Conservation (phyloP, 1,140 invertebrate genomes). For the Idris sp. region DNA sequence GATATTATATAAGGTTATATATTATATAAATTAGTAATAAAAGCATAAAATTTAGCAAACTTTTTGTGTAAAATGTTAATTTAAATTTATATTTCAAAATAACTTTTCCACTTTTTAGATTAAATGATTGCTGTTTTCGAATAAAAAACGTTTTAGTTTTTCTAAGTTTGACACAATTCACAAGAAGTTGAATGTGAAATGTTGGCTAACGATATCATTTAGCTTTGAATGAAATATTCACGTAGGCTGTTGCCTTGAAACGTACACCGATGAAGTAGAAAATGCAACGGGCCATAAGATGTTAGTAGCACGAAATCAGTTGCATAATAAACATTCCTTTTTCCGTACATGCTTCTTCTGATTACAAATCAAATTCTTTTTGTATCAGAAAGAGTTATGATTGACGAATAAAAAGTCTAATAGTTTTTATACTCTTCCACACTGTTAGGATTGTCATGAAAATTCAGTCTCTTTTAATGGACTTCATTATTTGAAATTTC, state of each 20-base stretch:
- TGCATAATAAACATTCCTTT: conserved; percentile 51
- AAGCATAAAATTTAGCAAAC: too few relatives aligned
- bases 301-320: conserved; percentile 44
- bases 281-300: conserved; percentile 32
- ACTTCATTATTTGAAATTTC: too few relatives aligned
- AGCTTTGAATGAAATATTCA: conserved; percentile 29
- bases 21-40: too few relatives aligned
- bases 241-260: conserved; percentile 48
- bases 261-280: conserved; percentile 25
- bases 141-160: too few relatives aligned
- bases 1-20: too few relatives aligned
- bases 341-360: conserved; percentile 40
- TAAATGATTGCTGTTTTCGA: too few relatives aligned
- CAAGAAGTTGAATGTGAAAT: not conserved
- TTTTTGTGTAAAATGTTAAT: too few relatives aligned
- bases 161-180: conserved; percentile 17
- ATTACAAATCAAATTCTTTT: conserved; percentile 41
- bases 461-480: too few relatives aligned
- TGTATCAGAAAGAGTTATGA: conserved; percentile 29
- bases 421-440: too few relatives aligned
- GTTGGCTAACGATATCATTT: conserved; percentile 1
- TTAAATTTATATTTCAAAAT: too few relatives aligned
- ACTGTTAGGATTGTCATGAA: too few relatives aligned
- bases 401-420: conserved; percentile 7
- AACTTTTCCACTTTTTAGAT: too few relatives aligned